Base-by-base conservation (phyloP, 2,797 vertebrate species). In the Ptychobarbus kaznakovi region DNA sequence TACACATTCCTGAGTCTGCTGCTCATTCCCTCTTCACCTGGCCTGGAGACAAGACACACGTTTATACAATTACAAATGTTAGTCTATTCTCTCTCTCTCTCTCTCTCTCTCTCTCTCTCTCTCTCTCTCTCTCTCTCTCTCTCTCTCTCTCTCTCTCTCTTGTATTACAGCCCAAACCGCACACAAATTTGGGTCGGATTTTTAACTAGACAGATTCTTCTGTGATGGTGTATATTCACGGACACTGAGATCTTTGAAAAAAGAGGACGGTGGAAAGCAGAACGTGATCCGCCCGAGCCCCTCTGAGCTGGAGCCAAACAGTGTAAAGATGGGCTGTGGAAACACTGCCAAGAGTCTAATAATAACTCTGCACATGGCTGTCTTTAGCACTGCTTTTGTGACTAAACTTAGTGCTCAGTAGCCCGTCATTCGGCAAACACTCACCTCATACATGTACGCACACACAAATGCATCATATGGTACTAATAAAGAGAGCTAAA, bases 281-380 rank as follows among this genome's bases (percentile, higher is more conserved):
- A 86, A 93, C 92, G 92, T 89, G 89, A 90, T 90, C 82, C 65
- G 86, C 65, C 87, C 86, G 87, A 93, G 88, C 86, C 88, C 89
- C 84, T 86, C 28, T 58, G 78, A 88, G 86, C 82, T 66, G 81
- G 80, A 89, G 87, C 80, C 83, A 91, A 91, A 87, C 88, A 81
- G 85, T 90, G 86, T 87, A 91, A 89, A 91, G 89, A 92, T 74
- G 16, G 49, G 70, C 90, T 77, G 86, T 87, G 88, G 77, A 93
- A 83, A 86, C 80, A 88, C 87, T 91, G 92, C 93, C 92, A 93
- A 74, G 68, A 86, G 25, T 92, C 94, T 95, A 95, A 95, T 94
- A 94, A 95, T 95, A 95, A 93, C 92, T 61, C 80, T 91, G 92
- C 93, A 93, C 92, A 92, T 90, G 91, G 90, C 90, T 91, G 91